Base-by-base conservation (phyloP, 2,797 vertebrate species). In the Acanthurus lineatus region DNA sequence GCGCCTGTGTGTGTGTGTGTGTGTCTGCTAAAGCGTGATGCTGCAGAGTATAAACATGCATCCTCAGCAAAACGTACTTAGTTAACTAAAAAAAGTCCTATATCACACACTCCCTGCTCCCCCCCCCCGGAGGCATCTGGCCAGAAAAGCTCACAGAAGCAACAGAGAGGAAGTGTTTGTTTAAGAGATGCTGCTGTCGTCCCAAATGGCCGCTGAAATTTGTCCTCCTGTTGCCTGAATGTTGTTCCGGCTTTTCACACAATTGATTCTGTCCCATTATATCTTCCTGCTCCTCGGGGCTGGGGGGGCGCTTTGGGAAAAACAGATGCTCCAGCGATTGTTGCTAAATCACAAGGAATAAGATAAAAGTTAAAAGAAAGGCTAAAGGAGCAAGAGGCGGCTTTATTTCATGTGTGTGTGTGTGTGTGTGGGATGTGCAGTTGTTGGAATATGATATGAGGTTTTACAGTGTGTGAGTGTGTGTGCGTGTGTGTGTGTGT, bases 191-290 rank as follows among this genome's bases (percentile, higher is more conserved):
- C 69, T 54, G 38, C 49, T 28, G 57, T 69, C 69, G 65, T 65
- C 51, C 66, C 75, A 81, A 76, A 82, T 63, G 53, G 28, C 73
- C 22, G 2, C 56, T 2, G 25, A 58, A 64, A 76, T 58, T 2
- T 66, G 72, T 73, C 54, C 42, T 60, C 47, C 72, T 58, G 74
- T 77, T 84, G 57, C 51, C 75, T 35, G 32, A 47, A 66, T 76
- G 62, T 74, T 85, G 68, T 88, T 92, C 64, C 42, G 5, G 73
- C 32, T n/a, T 64, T 86, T 86, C 76, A 72, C 49, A 75, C 74
- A 83, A 75, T 77, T 70, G 67, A 88, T 89, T 89, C 48, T 77
- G 69, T 88, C 68, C 69, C 64, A 78, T 83, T 75, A 79, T 69
- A 49, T 82, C 67, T 61, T 77, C 67, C 70, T 81, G 60, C 73